Evolutionary conservation across 2,797 vertebrate genomes (phyloP).

Genomic region (Propithecus perrieri): DNA sequence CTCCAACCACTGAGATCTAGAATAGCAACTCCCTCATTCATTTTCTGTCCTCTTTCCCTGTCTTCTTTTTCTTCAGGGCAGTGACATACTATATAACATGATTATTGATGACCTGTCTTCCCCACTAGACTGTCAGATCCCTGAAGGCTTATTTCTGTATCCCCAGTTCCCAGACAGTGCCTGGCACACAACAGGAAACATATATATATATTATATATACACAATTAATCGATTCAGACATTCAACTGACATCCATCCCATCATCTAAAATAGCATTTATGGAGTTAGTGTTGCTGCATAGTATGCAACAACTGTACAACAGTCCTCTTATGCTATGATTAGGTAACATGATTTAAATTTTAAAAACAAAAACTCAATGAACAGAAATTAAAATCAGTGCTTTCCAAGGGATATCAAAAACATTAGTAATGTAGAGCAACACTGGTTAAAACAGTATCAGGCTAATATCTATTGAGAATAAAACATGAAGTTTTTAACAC

Average conservation of each 20-base stretch:
- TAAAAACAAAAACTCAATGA: background rate
- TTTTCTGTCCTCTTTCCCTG: background rate
- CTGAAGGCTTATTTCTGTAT: background rate
- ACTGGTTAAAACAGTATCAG: background rate
- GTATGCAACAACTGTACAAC: background rate
- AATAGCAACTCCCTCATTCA: background rate
- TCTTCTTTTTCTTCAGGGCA: background rate
- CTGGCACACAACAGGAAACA: background rate
- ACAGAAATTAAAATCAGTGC: background rate
- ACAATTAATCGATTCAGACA: background rate
- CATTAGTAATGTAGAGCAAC: background rate
- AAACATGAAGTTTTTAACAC: background rate
- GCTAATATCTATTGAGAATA: background rate
- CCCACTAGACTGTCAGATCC: background rate
- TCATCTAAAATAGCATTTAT: background rate
- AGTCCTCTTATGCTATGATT: background rate
- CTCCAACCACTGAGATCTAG: background rate
- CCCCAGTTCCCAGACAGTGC: background rate
- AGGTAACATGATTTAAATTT: background rate
- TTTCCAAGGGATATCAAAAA: background rate
- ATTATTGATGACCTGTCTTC: background rate
- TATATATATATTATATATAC: too few species aligned
- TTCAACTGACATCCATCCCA: background rate
- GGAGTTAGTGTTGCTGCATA: background rate
- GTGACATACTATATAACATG: fast-evolving